These are phyloP conservation scores for Cephalopachus bancanus DNA, from an alignment of 2,797 vertebrate species.

Conservation along the genomic window DNA sequence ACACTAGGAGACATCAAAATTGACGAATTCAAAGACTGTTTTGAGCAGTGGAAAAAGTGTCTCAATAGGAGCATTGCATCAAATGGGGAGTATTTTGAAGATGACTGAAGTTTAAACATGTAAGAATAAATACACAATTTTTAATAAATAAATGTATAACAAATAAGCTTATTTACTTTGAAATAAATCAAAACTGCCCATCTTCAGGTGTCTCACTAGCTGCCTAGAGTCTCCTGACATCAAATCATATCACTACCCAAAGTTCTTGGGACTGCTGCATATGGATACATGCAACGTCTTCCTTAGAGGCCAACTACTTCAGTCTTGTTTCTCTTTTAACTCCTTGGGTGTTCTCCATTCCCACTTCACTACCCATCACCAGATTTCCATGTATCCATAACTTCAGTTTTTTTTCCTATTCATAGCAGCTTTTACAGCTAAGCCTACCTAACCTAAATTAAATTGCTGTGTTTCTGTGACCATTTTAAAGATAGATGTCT, in stretches of 20 bases:
- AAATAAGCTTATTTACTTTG: neutral
- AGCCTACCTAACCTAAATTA: neutral
- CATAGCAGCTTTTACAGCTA: neutral
- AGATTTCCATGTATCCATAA: neutral
- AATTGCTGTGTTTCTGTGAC: neutral
- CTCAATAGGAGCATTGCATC: too few species aligned
- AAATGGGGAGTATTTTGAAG: too few species aligned
- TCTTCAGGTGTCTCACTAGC: neutral
- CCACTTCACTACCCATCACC: neutral
- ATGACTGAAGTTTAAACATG: too few species aligned
- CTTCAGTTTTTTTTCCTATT: neutral
- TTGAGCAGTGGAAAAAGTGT: too few species aligned
- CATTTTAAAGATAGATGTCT: neutral
- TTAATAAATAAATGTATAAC: too few species aligned
- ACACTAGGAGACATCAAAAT: too few species aligned
- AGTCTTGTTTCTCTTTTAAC: neutral
- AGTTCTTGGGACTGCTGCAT: neutral
- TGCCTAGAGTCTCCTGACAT: neutral
- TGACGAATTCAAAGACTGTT: too few species aligned
- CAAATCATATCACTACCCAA: neutral
- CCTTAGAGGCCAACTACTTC: fast-evolving
- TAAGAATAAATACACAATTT: too few species aligned
- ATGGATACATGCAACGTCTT: neutral
- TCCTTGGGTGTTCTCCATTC: neutral
- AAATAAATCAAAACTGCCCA: neutral